Evolutionary conservation across 2,888 invertebrate species (phyloP), one percentile per base, ranked within the genome.

Genomic region (Phragmatobia fuliginosa): DNA sequence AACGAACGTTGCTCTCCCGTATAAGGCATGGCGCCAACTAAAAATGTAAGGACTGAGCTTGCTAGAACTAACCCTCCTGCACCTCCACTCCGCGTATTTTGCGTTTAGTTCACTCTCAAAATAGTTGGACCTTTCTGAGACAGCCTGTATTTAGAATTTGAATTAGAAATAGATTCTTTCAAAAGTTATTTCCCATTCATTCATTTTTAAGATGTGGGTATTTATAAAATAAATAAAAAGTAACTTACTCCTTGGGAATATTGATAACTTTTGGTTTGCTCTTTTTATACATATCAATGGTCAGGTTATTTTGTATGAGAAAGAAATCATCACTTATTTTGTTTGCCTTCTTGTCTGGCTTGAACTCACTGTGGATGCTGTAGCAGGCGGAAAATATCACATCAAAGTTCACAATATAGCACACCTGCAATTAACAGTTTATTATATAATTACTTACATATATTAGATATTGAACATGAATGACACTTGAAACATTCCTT

Each of bases 371-470:
- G 64, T 80, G 70, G 21, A 92, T 68, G 8, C 68, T 68, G 74
- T 92, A 93, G 76, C 92, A 92, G 2, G 84, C 81, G 38, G 79
- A 81, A 73, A 88, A 92, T 77, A 93, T 83, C 49, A 92, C 78
- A 68, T 93, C 92, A 74, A 92, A 72, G 25, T 77, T 71, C 28
- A 83, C 84, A 0, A 84, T 79, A 32, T 91, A 78, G 70, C 93
- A 93, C 1, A 89, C 83, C 93, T 93, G 86, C 71, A 66, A 66
- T 25, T 32, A 25, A 33, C 18, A 45, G n/a, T n/a, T n/a, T n/a
- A n/a, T n/a, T n/a, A n/a, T n/a, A n/a, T n/a, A n/a, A n/a, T n/a
- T n/a, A n/a, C n/a, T n/a, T n/a, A n/a, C n/a, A n/a, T n/a, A n/a
- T n/a, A n/a, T n/a, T n/a, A n/a, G n/a, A n/a, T n/a, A n/a, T n/a